Conservation (phyloP, 2,797 vertebrate species). For the Sebastes cheni region DNA sequence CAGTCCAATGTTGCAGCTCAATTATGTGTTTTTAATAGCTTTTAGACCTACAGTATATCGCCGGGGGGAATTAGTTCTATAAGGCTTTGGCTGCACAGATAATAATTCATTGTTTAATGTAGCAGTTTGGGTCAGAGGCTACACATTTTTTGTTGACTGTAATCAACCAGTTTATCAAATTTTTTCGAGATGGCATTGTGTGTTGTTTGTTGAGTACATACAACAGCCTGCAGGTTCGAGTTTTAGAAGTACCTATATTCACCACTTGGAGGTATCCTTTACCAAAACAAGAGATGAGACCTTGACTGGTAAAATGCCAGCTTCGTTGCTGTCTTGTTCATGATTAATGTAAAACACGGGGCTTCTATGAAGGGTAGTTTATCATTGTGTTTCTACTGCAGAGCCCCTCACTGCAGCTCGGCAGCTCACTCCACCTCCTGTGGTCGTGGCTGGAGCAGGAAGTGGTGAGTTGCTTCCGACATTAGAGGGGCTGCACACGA, state of each 20-base stretch:
- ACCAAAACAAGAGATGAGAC: background rate
- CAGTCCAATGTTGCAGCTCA: no score
- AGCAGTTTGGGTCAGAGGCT: background rate
- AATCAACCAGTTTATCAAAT: background rate
- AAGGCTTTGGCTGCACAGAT: no score
- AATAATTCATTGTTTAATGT: background rate
- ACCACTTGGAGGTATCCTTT: slow-evolving; percentile 5
- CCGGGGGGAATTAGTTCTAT: no score
- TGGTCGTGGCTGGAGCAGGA: slow-evolving; percentile 61
- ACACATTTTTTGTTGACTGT: background rate
- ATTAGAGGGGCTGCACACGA: background rate
- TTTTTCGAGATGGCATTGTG: background rate
- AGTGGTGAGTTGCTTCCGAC: slow-evolving; percentile 71
- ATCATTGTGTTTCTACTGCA: slow-evolving; percentile 44
- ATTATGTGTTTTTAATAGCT: no score
- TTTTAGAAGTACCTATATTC: background rate
- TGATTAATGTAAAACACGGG: background rate
- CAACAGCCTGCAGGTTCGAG: background rate
- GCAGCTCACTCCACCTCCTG: slow-evolving; percentile 28
- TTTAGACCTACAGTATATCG: no score
- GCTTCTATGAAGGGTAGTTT: background rate
- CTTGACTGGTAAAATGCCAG: background rate
- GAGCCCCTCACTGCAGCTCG: slow-evolving; percentile 51
- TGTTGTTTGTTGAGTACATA: background rate
- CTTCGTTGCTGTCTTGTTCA: background rate